These are phyloP conservation scores for Hydrochoerus hydrochaeris DNA, from an alignment of 2,113 vertebrate species.

Conservation along the genomic window DNA sequence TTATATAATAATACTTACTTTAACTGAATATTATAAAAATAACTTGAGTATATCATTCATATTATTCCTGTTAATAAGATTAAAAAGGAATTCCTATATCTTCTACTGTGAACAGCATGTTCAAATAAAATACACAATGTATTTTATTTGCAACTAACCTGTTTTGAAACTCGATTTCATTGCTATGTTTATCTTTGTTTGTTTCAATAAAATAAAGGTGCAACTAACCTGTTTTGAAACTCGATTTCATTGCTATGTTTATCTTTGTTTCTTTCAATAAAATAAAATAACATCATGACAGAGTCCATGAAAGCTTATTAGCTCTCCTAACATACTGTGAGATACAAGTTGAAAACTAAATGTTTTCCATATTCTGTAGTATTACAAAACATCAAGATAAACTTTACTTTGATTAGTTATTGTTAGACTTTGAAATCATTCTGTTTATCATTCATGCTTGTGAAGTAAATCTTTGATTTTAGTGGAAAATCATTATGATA, in stretches of 20 bases:
- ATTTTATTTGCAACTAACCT: too few relatives aligned
- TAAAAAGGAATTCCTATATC: neutral
- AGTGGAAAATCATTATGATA: too few relatives aligned
- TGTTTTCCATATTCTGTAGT: neutral
- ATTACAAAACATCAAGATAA: conserved; percentile 67
- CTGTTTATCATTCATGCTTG: neutral
- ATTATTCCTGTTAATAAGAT: neutral
- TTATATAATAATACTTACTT: neutral
- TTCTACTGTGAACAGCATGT: too few relatives aligned
- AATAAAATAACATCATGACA: neutral
- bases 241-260: too few relatives aligned
- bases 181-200: too few relatives aligned
- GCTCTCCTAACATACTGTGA: neutral
- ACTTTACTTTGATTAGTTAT: conserved; percentile 52
- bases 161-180: too few relatives aligned
- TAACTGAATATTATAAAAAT: conserved; percentile 1
- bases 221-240: too few relatives aligned
- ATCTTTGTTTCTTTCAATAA: too few relatives aligned
- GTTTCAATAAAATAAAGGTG: too few relatives aligned
- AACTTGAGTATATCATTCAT: neutral
- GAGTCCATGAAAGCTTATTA: neutral
- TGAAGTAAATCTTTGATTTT: conserved; percentile 19
- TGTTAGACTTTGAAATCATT: conserved; percentile 49
- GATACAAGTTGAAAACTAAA: conserved; percentile 45
- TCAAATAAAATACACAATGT: too few relatives aligned